Conservation (phyloP, 2,113 vertebrate species). For the Dasyurus viverrinus region DNA sequence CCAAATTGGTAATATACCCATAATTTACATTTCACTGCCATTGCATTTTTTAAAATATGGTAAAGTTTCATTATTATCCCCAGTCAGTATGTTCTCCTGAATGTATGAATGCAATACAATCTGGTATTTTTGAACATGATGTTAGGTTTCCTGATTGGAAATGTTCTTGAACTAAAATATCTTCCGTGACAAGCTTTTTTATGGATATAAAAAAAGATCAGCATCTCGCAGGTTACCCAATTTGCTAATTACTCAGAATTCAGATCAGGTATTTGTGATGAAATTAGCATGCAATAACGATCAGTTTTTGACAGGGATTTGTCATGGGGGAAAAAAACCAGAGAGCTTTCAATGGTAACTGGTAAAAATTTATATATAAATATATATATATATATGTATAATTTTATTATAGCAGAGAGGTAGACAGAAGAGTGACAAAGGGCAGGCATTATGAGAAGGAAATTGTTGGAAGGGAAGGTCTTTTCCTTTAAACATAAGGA, state of each 20-base stretch:
- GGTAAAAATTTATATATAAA: not conserved
- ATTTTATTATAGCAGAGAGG: not conserved
- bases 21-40: accelerated
- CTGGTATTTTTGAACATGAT: constrained; percentile 68
- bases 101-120: constrained; percentile 38
- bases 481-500: constrained; percentile 35
- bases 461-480: not conserved
- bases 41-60: accelerated
- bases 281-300: constrained; percentile 74
- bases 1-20: not conserved
- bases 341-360: constrained; percentile 48
- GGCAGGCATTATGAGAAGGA: not conserved
- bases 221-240: constrained; percentile 73
- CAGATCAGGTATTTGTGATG: constrained; percentile 78
- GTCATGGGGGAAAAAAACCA: constrained; percentile 32
- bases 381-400: no score
- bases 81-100: not conserved
- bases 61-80: not conserved
- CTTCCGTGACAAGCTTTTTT: constrained; percentile 65
- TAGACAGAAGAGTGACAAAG: constrained; percentile 26
- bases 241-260: constrained; percentile 79
- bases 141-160: constrained; percentile 67
- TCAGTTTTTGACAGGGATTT: constrained; percentile 72
- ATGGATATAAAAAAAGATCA: constrained; percentile 71
- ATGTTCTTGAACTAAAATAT: constrained; percentile 76